These are phyloP conservation scores for Apostichopus parvimensis DNA, from an alignment of 35 echinoderm and acorn worm genomes.

Conservation along the genomic window DNA sequence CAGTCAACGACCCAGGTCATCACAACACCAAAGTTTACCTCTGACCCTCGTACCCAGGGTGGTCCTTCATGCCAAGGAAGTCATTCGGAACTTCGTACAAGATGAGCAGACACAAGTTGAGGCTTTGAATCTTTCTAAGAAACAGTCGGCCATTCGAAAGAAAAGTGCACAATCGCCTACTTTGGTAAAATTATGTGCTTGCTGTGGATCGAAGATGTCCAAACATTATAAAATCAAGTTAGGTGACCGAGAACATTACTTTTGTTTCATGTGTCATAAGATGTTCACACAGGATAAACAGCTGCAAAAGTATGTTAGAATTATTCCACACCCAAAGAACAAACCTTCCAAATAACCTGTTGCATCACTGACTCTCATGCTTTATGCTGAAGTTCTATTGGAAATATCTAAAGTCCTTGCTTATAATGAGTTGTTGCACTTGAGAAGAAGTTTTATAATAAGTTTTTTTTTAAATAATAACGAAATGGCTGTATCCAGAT, in stretches of 20 bases:
- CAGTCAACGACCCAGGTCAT: neutral
- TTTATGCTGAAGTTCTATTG: no score
- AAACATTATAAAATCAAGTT: neutral
- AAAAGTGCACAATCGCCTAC: neutral
- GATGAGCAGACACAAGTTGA: neutral
- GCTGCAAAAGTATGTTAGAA: neutral
- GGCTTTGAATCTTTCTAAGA: no score
- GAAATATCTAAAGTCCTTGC: no score
- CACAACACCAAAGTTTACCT: neutral
- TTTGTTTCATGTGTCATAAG: neutral
- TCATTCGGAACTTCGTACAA: neutral
- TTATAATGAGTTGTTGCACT: no score
- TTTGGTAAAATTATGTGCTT: neutral
- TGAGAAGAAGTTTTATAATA: no score
- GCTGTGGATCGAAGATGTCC: neutral
- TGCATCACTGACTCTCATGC: no score
- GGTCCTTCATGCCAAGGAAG: slow-evolving; percentile 1
- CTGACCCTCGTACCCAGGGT: neutral
- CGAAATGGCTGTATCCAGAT: no score
- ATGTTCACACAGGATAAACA: neutral
- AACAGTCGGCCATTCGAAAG: neutral
- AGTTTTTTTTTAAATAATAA: no score
- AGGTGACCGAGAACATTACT: neutral
- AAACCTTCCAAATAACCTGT: neutral
- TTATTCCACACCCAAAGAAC: neutral